Evolutionary conservation across 2,888 invertebrate species (phyloP).

Genomic region (Noctua fimbriata): DNA sequence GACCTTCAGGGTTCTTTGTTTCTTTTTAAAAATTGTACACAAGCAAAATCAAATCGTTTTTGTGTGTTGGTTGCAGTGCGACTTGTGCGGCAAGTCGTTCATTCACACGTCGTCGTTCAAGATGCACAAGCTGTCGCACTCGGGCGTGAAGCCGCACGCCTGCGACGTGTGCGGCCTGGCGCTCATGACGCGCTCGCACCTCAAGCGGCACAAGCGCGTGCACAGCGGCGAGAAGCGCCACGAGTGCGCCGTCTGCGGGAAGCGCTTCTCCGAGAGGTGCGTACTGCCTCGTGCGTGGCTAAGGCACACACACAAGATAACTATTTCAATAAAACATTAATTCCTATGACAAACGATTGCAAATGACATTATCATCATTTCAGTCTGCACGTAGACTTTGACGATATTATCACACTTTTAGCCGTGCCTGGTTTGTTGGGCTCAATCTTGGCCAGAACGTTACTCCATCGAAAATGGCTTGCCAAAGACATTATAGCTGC

Average conservation of each 20-base stretch:
- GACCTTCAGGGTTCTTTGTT: no score
- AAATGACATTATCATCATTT: neutral
- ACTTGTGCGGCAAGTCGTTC: conserved; percentile 91
- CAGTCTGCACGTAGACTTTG: neutral
- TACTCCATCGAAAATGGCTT: neutral
- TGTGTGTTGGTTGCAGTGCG: conserved; percentile 83
- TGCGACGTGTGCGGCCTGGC: conserved; percentile 91
- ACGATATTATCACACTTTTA: neutral
- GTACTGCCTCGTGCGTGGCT: no score
- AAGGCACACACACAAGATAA: no score
- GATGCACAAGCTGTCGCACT: conserved; percentile 92
- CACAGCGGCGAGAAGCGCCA: conserved; percentile 92
- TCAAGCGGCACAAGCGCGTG: conserved; percentile 92
- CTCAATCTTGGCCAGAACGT: neutral
- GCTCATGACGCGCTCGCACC: conserved; percentile 92
- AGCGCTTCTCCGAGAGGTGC: conserved; percentile 90
- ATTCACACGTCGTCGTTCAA: conserved; percentile 93
- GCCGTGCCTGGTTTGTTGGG: neutral
- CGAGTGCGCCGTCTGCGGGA: conserved; percentile 90
- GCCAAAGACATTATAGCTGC: neutral
- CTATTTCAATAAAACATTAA: neutral
- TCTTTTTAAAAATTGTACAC: neutral
- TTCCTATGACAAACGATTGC: neutral
- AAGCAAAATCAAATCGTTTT: neutral
- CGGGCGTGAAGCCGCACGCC: conserved; percentile 91